Conservation (phyloP, 2,113 vertebrate species). For the Ceuthmochares aereus region DNA sequence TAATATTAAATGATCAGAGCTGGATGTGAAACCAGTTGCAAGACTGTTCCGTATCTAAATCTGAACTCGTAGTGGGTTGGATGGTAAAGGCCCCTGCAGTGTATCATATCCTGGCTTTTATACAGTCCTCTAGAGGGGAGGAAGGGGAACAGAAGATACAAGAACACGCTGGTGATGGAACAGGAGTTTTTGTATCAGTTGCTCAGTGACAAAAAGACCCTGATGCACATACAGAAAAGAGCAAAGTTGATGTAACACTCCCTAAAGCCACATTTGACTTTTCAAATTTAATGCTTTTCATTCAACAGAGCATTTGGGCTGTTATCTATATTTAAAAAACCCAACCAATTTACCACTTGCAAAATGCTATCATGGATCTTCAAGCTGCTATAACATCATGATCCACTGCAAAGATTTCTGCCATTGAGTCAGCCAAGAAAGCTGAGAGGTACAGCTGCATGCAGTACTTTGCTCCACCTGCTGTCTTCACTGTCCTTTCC, state of each 20-base stretch:
- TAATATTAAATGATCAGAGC: neutral
- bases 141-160: neutral
- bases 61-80: neutral
- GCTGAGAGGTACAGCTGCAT: neutral
- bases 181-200: neutral
- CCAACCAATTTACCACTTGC: neutral
- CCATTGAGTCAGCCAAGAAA: neutral
- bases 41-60: neutral
- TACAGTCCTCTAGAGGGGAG: neutral
- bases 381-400: neutral
- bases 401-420: neutral
- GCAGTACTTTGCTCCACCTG: neutral
- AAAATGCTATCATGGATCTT: neutral
- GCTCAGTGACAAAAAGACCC: neutral
- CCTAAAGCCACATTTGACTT: neutral
- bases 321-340: neutral
- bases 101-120: rapidly evolving
- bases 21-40: neutral
- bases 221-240: neutral
- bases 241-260: neutral
- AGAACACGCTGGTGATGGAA: neutral
- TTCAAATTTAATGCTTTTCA: neutral
- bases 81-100: neutral
- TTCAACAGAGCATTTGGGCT: neutral
- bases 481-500: neutral